phyloP scores from a whole-genome alignment of 2,888 invertebrate genomes.

The Dasypolia templi region DNA sequence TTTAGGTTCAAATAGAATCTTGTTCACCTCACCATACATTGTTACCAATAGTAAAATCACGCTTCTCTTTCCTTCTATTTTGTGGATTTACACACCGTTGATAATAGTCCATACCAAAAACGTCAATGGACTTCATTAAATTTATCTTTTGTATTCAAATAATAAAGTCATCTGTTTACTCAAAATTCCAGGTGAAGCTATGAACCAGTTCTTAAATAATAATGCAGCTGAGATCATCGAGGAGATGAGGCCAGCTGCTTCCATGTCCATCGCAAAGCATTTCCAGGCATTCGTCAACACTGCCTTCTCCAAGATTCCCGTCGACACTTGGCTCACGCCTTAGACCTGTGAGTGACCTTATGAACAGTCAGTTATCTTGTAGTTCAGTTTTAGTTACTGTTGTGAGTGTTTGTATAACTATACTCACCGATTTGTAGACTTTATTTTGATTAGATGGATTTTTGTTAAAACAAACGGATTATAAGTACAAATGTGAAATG shows the following conservation, averaged over 20 bases:
- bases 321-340: slow-evolving; percentile 92
- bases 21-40: too few relatives aligned
- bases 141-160: too few relatives aligned
- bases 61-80: too few relatives aligned
- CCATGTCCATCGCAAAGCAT: slow-evolving; percentile 93
- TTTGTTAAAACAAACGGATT: neutral
- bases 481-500: slow-evolving; percentile 32
- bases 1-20: too few relatives aligned
- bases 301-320: slow-evolving; percentile 93
- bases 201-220: slow-evolving; percentile 95
- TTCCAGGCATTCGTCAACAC: slow-evolving; percentile 93
- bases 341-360: slow-evolving; percentile 66
- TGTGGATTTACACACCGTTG: too few relatives aligned
- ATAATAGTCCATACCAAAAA: neutral
- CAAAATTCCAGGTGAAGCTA: slow-evolving; percentile 92
- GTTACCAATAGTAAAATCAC: too few relatives aligned
- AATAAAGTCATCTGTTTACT: neutral
- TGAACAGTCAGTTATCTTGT: slow-evolving; percentile 13
- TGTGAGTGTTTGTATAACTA: slow-evolving; percentile 36
- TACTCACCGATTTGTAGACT: slow-evolving; percentile 29
- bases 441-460: slow-evolving; percentile 4
- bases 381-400: slow-evolving; percentile 23
- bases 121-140: too few relatives aligned
- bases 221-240: slow-evolving; percentile 95
- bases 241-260: slow-evolving; percentile 95